Evolutionary conservation across 2,113 vertebrate genomes (phyloP).

Genomic region (Eubucco bourcierii): DNA sequence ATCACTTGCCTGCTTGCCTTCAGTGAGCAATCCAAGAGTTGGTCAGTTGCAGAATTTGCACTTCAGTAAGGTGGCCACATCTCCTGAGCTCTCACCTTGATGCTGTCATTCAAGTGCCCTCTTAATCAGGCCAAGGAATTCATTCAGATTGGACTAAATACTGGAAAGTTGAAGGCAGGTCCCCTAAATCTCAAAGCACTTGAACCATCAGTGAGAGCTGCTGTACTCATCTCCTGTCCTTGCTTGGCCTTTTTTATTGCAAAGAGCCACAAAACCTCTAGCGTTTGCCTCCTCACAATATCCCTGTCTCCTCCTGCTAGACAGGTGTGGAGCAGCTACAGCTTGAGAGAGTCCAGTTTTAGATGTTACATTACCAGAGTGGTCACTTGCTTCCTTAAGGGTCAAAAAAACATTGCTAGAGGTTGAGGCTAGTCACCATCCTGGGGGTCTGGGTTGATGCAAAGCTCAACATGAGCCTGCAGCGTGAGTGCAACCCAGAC

Average conservation of each 20-base stretch:
- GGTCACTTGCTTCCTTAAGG: background rate
- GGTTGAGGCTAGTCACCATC: background rate
- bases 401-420: background rate
- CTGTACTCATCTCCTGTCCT: background rate
- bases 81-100: background rate
- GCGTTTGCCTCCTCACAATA: background rate
- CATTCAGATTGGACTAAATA: too few relatives aligned
- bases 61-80: background rate
- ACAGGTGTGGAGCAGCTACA: background rate
- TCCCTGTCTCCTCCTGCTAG: background rate
- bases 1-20: background rate
- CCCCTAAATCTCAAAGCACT: background rate
- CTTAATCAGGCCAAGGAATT: background rate
- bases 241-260: background rate
- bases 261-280: background rate
- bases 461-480: too few relatives aligned
- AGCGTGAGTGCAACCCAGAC: too few relatives aligned
- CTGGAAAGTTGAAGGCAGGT: background rate
- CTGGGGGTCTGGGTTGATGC: too few relatives aligned
- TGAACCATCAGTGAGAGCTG: background rate
- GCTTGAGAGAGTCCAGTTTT: background rate
- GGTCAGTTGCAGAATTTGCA: background rate
- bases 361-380: background rate
- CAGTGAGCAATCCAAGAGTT: background rate
- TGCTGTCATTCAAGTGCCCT: background rate